Percentiles rank a stretch among this genome's conserved stretches.
Conservation (phyloP, 23 tunicate species). For the Halocynthia roretzi region DNA sequence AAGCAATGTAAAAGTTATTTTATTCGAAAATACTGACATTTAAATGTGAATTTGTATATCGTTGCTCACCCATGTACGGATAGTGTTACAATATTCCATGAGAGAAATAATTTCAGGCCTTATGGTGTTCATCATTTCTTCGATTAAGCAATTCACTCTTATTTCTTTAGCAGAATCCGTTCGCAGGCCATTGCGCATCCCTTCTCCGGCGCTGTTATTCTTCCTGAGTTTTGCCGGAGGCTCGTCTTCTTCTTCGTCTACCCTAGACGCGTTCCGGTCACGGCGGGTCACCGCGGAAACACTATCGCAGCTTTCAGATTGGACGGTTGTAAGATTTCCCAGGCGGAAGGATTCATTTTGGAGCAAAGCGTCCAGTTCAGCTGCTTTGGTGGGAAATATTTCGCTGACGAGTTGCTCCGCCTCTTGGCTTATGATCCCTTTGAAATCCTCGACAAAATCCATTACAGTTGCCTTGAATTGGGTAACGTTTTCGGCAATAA, state of each 20-base stretch:
- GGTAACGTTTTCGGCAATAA: background rate
- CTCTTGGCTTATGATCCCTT: conserved; percentile 11
- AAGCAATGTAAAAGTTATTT: background rate
- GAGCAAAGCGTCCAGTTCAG: conserved; percentile 36
- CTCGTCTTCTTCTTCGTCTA: conserved; percentile 3
- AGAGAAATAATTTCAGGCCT: conserved; percentile 41
- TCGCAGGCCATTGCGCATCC: background rate
- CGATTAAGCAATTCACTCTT: conserved; percentile 25
- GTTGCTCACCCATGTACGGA: conserved; percentile 67
- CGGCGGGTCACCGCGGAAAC: background rate
- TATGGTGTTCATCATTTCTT: conserved; percentile 15
- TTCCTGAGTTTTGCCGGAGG: conserved; percentile 14
- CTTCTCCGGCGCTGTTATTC: background rate
- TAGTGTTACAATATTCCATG: conserved; percentile 47
- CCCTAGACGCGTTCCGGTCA: background rate
- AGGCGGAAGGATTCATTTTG: conserved; percentile 23
- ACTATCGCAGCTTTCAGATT: conserved; percentile 37
- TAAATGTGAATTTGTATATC: background rate
- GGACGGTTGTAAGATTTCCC: conserved; percentile 24
- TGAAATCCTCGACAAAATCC: conserved; percentile 50
- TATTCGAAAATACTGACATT: background rate
- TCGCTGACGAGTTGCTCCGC: conserved; percentile 49
- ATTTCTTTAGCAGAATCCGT: conserved; percentile 1
- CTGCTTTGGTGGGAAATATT: conserved; percentile 51
- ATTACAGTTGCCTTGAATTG: background rate